Conservation (phyloP, 2,797 vertebrate genomes). For the Delichon dasypus region DNA sequence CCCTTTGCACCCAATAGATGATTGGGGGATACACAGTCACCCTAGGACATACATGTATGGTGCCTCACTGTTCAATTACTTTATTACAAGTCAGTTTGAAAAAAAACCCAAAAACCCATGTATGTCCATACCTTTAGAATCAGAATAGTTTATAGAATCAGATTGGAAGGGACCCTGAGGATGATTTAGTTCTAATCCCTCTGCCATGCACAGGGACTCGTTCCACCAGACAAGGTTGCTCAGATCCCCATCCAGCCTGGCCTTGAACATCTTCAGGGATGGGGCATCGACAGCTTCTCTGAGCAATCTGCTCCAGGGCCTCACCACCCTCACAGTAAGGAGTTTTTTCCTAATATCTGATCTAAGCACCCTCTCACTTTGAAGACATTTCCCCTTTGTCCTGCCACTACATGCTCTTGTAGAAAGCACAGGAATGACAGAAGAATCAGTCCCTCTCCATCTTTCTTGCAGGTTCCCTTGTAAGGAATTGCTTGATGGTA, state of each 20-base stretch:
- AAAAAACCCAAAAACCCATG: not conserved
- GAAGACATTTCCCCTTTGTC: not conserved
- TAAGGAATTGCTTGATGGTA: not conserved
- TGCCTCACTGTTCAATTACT: not conserved
- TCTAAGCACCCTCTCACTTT: not conserved
- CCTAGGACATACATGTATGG: no score
- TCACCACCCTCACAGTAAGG: not conserved
- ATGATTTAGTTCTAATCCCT: not conserved
- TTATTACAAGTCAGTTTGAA: not conserved
- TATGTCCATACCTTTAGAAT: not conserved
- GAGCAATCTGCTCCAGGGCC: accelerated
- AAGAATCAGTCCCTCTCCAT: not conserved
- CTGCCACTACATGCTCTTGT: not conserved
- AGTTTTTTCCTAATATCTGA: not conserved
- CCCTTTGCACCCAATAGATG: no score
- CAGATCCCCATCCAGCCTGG: not conserved
- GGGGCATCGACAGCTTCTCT: accelerated
- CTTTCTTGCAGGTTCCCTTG: not conserved
- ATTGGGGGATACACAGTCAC: no score
- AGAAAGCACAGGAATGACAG: not conserved
- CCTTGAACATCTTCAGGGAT: not conserved
- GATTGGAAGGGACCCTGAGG: not conserved
- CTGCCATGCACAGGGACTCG: not conserved
- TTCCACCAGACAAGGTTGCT: no score
- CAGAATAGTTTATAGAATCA: not conserved